Evolutionary conservation across 2,888 invertebrate species (phyloP), one percentile per base, ranked within the genome.

Genomic region (Gryllus longicercus): DNA sequence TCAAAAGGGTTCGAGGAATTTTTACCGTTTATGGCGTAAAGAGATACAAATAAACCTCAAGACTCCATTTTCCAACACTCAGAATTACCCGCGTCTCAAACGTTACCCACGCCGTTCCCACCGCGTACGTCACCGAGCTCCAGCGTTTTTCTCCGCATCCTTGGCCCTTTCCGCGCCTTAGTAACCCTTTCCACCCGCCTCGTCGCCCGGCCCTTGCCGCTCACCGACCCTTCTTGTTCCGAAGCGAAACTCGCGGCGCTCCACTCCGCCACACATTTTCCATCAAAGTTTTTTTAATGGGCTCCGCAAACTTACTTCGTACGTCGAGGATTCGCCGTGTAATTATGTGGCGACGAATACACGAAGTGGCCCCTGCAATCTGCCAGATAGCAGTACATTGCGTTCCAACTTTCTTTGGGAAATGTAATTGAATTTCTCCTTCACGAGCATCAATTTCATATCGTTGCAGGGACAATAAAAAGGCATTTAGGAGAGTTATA

Each of bases 231-330:
- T 38, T 38, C 38, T 38, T 38, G 38, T 38, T 38, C 63, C 63
- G 63, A 14, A 63, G 63, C 16, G 16, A 63, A 63, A 18, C 14
- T 5, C 63, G 11, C 63, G 63, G 63, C n/a, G 63, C n/a, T 63
- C 63, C 63, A 14, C 11, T 63, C 63, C n/a, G 63, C 63, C 63
- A 63, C 63, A n/a, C 63, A n/a, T 63, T 63, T 63, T 63, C 63
- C 63, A 63, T 63, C 63, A 63, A 63, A 63, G 63, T 63, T 63
- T 63, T 63, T 63, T 63, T 63, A 63, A 63, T 63, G 63, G 63
- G 63, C 63, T 63, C 63, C 63, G 63, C 63, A 63, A 63, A 63
- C 63, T 63, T 63, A 18, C 63, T 63, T n/a, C 11, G 63, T 63
- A 14, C 16, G 63, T n/a, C n/a, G 16, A 18, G 63, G 63, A n/a